These are phyloP conservation scores for Nephila pilipes DNA, from an alignment of 1,140 invertebrate genomes.

Conservation along the genomic window DNA sequence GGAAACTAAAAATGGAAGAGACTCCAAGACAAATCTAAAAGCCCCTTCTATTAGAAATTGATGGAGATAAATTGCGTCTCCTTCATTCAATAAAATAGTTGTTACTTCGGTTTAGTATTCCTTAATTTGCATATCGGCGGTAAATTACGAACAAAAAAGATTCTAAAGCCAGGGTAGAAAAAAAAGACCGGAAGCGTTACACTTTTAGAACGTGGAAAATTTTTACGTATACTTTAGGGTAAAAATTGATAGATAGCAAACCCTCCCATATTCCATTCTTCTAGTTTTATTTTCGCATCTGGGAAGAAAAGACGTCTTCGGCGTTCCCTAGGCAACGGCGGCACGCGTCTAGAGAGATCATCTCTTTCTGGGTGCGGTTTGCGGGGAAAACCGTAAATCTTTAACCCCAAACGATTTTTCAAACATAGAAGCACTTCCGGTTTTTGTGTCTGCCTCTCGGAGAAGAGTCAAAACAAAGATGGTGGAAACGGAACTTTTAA, in stretches of 20 bases:
- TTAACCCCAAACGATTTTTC: slow-evolving; percentile 49
- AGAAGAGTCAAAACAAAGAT: slow-evolving; percentile 42
- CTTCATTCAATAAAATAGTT: slow-evolving; percentile 53
- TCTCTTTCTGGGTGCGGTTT: slow-evolving; percentile 45
- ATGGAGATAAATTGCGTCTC: slow-evolving; percentile 58
- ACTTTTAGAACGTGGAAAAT: slow-evolving; percentile 11
- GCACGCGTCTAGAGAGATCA: slow-evolving; percentile 56
- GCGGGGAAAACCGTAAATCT: slow-evolving; percentile 54
- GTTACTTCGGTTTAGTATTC: slow-evolving; percentile 41
- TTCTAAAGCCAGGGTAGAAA: neutral
- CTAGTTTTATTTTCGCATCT: slow-evolving; percentile 42
- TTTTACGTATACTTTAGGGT: neutral
- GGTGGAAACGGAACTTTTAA: slow-evolving; percentile 8
- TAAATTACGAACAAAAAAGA: slow-evolving; percentile 58
- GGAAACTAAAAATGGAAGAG: slow-evolving; percentile 32
- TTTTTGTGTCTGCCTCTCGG: neutral
- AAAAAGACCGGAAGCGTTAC: slow-evolving; percentile 60
- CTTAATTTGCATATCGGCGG: slow-evolving; percentile 66
- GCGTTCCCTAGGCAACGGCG: slow-evolving; percentile 21
- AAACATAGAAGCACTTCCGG: slow-evolving; percentile 37
- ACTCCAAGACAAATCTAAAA: neutral
- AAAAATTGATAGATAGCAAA: slow-evolving; percentile 72
- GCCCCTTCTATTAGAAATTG: slow-evolving; percentile 66
- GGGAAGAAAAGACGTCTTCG: neutral
- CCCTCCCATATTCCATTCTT: slow-evolving; percentile 40